Conservation (phyloP, 1,140 invertebrate genomes). For the Conus ventricosus region DNA sequence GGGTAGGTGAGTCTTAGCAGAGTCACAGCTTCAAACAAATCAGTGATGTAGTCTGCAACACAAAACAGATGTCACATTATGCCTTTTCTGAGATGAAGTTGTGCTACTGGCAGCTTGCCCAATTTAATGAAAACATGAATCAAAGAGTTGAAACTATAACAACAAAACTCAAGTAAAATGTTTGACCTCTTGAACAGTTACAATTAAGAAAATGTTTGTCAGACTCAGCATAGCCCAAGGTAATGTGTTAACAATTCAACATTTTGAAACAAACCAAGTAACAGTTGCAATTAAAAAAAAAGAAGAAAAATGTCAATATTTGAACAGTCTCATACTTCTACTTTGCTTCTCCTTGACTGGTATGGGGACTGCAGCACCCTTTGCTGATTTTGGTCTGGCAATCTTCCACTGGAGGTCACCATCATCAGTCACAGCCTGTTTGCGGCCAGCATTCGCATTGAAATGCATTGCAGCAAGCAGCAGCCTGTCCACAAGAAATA, state of each 20-base stretch:
- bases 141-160: not conserved
- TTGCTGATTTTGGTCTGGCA: constrained; percentile 39
- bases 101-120: too few species aligned
- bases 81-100: too few species aligned
- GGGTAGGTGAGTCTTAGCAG: not conserved
- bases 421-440: constrained; percentile 32
- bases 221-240: too few species aligned
- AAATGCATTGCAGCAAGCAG: constrained; percentile 43
- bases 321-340: not conserved
- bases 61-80: not conserved
- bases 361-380: not conserved
- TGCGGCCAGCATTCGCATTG: constrained; percentile 38
- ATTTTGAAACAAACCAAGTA: not conserved
- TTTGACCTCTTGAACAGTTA: not conserved
- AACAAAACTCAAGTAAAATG: not conserved
- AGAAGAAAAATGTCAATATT: not conserved
- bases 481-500: constrained; percentile 22
- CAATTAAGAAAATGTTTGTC: too few species aligned
- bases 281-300: not conserved
- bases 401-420: constrained; percentile 19
- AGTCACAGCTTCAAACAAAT: not conserved
- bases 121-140: too few species aligned
- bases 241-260: not conserved
- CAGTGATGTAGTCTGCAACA: not conserved
- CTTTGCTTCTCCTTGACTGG: not conserved